These are phyloP conservation scores for Macropodus opercularis DNA, from an alignment of 2,797 vertebrate species.

Conservation along the genomic window DNA sequence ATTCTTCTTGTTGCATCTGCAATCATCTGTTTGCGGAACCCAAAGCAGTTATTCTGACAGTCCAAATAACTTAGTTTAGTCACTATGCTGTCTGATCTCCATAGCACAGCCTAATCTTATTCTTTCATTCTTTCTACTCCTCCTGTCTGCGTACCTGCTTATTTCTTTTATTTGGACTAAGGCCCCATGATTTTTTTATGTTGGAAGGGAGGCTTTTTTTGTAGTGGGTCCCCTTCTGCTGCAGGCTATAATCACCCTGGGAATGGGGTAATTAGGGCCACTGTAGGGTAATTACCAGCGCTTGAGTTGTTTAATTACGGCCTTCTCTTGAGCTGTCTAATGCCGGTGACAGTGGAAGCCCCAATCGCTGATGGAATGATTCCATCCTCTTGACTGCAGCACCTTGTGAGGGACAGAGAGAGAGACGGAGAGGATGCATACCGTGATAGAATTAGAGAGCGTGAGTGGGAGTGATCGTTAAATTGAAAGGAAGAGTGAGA, in stretches of 20 bases:
- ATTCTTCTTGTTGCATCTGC: slow-evolving; percentile 23
- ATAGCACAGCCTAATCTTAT: slow-evolving; percentile 14
- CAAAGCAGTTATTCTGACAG: slow-evolving; percentile 22
- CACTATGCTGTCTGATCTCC: slow-evolving; percentile 16
- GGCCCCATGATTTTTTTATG: slow-evolving; percentile 34
- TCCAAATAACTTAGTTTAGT: slow-evolving; percentile 18
- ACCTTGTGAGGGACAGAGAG: slow-evolving; percentile 48
- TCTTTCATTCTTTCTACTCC: slow-evolving; percentile 9
- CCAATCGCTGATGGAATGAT: slow-evolving; percentile 72
- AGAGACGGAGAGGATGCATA: slow-evolving; percentile 22
- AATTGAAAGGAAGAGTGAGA: slow-evolving; percentile 34
- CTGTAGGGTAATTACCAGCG: slow-evolving; percentile 84
- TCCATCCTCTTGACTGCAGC: slow-evolving; percentile 73
- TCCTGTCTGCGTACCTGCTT: slow-evolving; percentile 58
- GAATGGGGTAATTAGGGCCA: slow-evolving; percentile 84
- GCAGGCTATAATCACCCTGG: slow-evolving; percentile 79
- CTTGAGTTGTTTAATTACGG: slow-evolving; percentile 85
- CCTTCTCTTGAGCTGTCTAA: slow-evolving; percentile 78
- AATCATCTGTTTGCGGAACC: slow-evolving; percentile 11
- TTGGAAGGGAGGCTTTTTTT: slow-evolving; percentile 66
- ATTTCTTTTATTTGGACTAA: slow-evolving; percentile 54
- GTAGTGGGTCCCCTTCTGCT: slow-evolving; percentile 62
- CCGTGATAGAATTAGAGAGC: slow-evolving; percentile 48
- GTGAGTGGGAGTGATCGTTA: slow-evolving; percentile 48
- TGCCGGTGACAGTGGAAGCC: slow-evolving; percentile 74